These are phyloP conservation scores for Ctenodactylus gundi DNA, from an alignment of 2,113 vertebrate species.

Conservation along the genomic window DNA sequence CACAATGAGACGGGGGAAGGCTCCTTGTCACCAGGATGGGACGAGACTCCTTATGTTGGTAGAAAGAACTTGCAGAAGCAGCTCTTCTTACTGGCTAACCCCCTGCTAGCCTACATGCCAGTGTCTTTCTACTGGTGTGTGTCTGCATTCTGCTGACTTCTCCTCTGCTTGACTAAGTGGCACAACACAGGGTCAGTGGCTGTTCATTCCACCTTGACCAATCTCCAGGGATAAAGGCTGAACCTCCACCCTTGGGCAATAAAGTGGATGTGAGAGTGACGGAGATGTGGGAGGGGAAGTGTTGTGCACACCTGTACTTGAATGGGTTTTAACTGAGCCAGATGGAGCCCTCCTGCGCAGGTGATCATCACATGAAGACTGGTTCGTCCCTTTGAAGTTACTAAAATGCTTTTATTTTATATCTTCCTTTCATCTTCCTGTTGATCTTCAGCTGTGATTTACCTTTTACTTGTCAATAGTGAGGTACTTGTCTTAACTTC, in stretches of 20 bases:
- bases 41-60: not conserved
- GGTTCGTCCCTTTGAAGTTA: not conserved
- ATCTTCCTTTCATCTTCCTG: not conserved
- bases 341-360: not conserved
- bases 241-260: not conserved
- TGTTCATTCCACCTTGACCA: not conserved
- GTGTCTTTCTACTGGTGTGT: not conserved
- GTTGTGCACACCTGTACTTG: not conserved
- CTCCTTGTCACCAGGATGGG: not conserved
- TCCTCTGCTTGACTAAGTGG: not conserved
- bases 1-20: not conserved
- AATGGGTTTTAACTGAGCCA: not conserved
- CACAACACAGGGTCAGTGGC: not conserved
- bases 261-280: not conserved
- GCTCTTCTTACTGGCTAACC: not conserved
- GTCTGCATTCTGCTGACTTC: not conserved
- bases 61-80: not conserved
- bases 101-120: not conserved
- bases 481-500: constrained; percentile 31
- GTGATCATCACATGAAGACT: not conserved
- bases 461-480: not conserved
- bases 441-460: constrained; percentile 32
- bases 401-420: not conserved
- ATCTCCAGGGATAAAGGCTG: not conserved
- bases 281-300: not conserved